Evolutionary conservation across 1,140 invertebrate species (phyloP), one percentile per base, ranked within the genome.

Genomic region (Ridgeia piscesae): DNA sequence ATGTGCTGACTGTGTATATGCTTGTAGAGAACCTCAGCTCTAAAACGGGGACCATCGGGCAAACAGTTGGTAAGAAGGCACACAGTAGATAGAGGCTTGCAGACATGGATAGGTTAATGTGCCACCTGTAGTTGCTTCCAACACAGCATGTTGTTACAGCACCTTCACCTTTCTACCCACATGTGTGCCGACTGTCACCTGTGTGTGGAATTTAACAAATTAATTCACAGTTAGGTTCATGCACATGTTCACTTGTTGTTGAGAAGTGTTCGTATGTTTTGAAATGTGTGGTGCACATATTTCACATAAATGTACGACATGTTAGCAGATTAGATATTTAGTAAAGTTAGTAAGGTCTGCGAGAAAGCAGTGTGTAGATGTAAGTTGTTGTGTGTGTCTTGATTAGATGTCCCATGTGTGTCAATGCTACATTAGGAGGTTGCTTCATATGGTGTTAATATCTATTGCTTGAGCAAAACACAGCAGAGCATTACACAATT

Each of bases 1-100:
- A 9, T 77, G 58, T 77, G 58, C 27, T 77, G 58, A 77, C 58
- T 77, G 58, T 77, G 58, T 77, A 77, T 77, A 77, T 77, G 58
- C 58, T 77, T 77, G 58, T 77, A 77, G 58, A 77, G 58, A 77
- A 77, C 58, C 58, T 77, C 58, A 77, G 58, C 58, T 77, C 58
- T 77, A 77, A 77, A 77, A 21, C 58, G 58, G 14, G 58, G 58
- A 21, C 11, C 14, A 31, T 77, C 58, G 27, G 58, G 27, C 6
- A 21, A 77, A 77, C 27, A 27, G 58, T 77, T 77, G 58, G 58
- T 77, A 77, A 77, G 58, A 21, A 77, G 27, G 17, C 42, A 31
- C 58, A 77, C 58, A 27, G 27, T 77, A 77, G 58, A 17, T 77
- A 77, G 17, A 77, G 58, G 17, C 58, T 77, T 77, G 58, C 58